Conservation (phyloP, 2,113 vertebrate genomes). For the Austrofundulus limnaeus region DNA sequence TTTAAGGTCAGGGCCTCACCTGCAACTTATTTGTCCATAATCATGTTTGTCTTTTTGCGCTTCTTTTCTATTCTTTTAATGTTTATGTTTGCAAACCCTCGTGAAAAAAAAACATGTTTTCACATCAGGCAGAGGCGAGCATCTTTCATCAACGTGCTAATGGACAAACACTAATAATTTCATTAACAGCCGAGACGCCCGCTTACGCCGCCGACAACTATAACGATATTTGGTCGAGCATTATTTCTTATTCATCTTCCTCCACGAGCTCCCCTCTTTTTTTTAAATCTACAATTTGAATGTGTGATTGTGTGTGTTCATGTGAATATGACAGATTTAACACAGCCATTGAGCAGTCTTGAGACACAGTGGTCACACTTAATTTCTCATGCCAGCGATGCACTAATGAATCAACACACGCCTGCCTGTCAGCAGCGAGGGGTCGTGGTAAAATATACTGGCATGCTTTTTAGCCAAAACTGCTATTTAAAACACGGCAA, state of each 20-base stretch:
- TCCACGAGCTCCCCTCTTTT: slow-evolving; percentile 8
- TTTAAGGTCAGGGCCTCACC: too few relatives aligned
- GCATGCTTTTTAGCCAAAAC: slow-evolving; percentile 50
- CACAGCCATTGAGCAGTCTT: slow-evolving; percentile 66
- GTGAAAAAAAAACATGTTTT: slow-evolving; percentile 47
- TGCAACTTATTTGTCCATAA: too few relatives aligned
- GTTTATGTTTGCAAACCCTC: slow-evolving; percentile 41
- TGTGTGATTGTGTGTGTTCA: slow-evolving; percentile 37
- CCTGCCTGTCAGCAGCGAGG: slow-evolving; percentile 65
- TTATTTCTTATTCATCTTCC: slow-evolving; percentile 50
- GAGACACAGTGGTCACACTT: slow-evolving; percentile 77
- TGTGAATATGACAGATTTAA: slow-evolving; percentile 71
- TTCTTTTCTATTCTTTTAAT: slow-evolving; percentile 23
- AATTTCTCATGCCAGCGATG: slow-evolving; percentile 73
- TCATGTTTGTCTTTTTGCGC: neutral
- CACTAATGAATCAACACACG: slow-evolving; percentile 75
- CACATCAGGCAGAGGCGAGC: slow-evolving; percentile 69
- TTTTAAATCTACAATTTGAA: slow-evolving; percentile 9
- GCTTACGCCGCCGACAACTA: slow-evolving; percentile 61
- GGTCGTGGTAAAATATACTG: slow-evolving; percentile 64
- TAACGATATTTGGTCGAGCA: slow-evolving; percentile 58
- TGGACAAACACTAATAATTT: slow-evolving; percentile 81
- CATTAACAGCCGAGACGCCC: slow-evolving; percentile 58
- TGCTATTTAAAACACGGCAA: slow-evolving; percentile 57
- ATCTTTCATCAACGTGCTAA: slow-evolving; percentile 81